phyloP scores from a whole-genome alignment of 2,797 vertebrate genomes.

The Heliangelus exortis region DNA sequence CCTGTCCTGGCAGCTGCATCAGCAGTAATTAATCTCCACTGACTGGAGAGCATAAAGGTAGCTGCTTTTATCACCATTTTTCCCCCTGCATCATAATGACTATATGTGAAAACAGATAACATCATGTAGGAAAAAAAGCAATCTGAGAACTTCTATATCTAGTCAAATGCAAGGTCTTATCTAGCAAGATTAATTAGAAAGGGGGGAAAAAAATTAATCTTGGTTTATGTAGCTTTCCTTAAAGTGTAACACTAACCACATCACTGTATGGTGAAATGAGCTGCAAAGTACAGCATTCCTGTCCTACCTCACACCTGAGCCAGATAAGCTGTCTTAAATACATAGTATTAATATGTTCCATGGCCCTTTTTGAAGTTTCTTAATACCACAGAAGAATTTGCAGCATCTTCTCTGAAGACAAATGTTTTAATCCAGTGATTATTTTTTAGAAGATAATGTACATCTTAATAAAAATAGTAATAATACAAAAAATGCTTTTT shows the following conservation, averaged over 20 bases:
- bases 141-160: neutral
- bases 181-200: neutral
- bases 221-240: neutral
- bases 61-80: neutral
- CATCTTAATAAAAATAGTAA: neutral
- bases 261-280: neutral
- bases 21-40: conserved; percentile 5
- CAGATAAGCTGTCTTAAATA: neutral
- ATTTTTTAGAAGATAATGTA: neutral
- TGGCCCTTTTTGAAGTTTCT: neutral
- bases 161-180: neutral
- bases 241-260: neutral
- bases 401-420: neutral
- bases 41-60: neutral
- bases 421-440: neutral
- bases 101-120: neutral
- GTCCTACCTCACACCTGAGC: neutral
- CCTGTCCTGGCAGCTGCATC: conserved; percentile 2
- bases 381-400: neutral
- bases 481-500: neutral
- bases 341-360: neutral
- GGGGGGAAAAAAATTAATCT: neutral
- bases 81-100: neutral
- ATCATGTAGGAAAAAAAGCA: neutral
- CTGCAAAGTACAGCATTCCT: neutral